A percentile compares a stretch with the other conserved stretches of the same genome.
Conservation (phyloP, 1,140 invertebrate species). For the Nixonia krombeini region DNA sequence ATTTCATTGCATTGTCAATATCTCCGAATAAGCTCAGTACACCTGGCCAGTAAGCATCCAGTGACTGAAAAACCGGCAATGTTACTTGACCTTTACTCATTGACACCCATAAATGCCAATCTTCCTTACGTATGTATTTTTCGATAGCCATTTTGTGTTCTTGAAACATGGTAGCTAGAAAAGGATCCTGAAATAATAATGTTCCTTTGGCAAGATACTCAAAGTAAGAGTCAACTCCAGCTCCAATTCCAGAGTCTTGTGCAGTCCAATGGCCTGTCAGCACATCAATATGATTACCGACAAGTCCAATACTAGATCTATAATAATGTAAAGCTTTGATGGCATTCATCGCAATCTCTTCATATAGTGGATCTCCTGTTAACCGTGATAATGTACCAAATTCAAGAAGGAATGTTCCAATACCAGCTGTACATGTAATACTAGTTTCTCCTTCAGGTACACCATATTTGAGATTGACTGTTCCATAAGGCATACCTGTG, state of each 20-base stretch:
- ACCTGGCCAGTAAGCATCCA: conserved; percentile 99
- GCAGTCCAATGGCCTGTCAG: conserved; percentile 97
- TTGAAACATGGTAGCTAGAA: conserved; percentile 92
- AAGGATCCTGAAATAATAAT: conserved; percentile 83
- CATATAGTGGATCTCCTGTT: conserved; percentile 95
- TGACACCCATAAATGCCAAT: conserved; percentile 97
- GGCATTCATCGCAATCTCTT: conserved; percentile 94
- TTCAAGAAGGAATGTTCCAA: conserved; percentile 97
- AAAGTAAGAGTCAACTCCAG: conserved; percentile 98
- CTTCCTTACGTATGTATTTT: conserved; percentile 92
- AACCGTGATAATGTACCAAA: conserved; percentile 95
- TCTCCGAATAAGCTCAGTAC: conserved; percentile 90
- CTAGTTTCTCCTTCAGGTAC: conserved; percentile 96
- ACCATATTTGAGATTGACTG: conserved; percentile 92
- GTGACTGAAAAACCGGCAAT: conserved; percentile 96
- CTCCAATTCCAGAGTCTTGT: conserved; percentile 91
- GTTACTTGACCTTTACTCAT: conserved; percentile 97
- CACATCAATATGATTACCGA: conserved; percentile 98
- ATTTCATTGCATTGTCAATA: conserved; percentile 91
- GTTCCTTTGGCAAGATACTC: conserved; percentile 99
- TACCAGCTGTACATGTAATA: conserved; percentile 97
- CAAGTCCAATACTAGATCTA: conserved; percentile 87
- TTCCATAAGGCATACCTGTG: conserved; percentile 99
- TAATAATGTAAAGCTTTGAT: conserved; percentile 90
- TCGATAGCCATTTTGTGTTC: conserved; percentile 87